Evolutionary conservation across 2,113 vertebrate genomes (phyloP), one percentile per base, ranked within the genome.

Genomic region (Polypterus bichir): DNA sequence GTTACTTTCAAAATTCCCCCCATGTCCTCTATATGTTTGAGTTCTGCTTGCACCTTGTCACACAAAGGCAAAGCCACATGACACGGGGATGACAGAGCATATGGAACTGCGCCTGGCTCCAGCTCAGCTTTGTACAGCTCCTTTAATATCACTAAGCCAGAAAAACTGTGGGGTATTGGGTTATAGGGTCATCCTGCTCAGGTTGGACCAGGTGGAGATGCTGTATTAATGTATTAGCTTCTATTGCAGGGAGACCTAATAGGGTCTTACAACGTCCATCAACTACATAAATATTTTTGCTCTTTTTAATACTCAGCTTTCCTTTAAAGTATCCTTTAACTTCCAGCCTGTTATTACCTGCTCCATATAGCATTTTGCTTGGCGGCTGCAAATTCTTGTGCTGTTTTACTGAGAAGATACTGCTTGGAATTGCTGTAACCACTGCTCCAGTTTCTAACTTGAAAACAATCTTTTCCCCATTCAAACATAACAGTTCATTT

Each of bases 251-350:
- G 3, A 59, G 55, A 3, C 61, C 44, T 44, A 66, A 5, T n/a
- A 65, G 55, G 9, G 8, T 54, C 8, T 54, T 64, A 47, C 48
- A 56, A 57, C 65, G 47, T 5, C 46, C 60, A 10, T 6, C 27
- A 3, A 68, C 69, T 7, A 68, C 64, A 62, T 66, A 66, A 5
- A 70, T 44, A 1, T 54, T 5, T 9, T 69, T 52, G 9, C 46
- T 59, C 47, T 57, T 4, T 47, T 63, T 2, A 44, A 67, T 3
- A 3, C 3, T 65, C 11, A 68, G 45, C 6, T 55, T 44, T 4
- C 69, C 68, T 66, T 60, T 64, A 54, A 73, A 70, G 2, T 10
- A 3, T 7, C 62, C 64, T n/a, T 59, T 46, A 3, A 65, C 57
- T 0, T 70, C 27, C 11, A 73, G 45, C 6, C 1, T 64, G 3